Base-by-base conservation (phyloP, 2,888 invertebrate species). In the Sphaeridia pumilis region DNA sequence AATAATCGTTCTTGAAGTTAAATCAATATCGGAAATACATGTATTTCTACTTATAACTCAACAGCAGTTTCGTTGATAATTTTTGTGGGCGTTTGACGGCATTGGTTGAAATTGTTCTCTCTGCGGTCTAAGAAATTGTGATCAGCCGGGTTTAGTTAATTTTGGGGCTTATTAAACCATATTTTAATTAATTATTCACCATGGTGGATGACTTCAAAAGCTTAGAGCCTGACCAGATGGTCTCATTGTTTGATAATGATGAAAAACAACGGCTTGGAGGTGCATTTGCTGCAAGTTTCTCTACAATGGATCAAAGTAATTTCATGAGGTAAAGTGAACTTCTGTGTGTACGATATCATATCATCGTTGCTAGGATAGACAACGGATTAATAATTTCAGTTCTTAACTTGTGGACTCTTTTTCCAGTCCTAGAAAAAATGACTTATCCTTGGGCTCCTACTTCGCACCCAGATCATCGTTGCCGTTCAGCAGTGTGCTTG, bases 401-500 rank as follows among this genome's bases (percentile, higher is more conserved):
- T 31, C 31, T 31, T 31, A n/a, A 31, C 31, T 31, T 31, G 10
- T 31, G 14, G 14, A 31, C 7, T 38, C 5, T 38, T n/a, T n/a
- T n/a, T 38, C 5, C 38, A 49, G 49, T n/a, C 26, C 42, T 14
- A 49, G 28, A 20, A 41, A 41, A n/a, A n/a, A 20, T 5, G 49
- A 49, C 24, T 42, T 24, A 28, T 49, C 49, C 2, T 24, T 49
- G 27, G 42, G 42, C 7, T 38, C 27, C 2, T 49, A 49, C 28
- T 49, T 49, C 17, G 12, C 41, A 28, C 14, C 27, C 20, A 25
- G 49, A 25, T 49, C 49, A 17, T 49, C 49, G 4, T 42, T 24
- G 4, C 49, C 49, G 14, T 38, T 38, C 38, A 38, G 38, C 17
- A 26, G 41, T 17, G 24, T 42, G 20, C 25, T 17, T 20, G 49